Base-by-base conservation (phyloP, 2,888 invertebrate genomes). In the Netelia inedita region DNA sequence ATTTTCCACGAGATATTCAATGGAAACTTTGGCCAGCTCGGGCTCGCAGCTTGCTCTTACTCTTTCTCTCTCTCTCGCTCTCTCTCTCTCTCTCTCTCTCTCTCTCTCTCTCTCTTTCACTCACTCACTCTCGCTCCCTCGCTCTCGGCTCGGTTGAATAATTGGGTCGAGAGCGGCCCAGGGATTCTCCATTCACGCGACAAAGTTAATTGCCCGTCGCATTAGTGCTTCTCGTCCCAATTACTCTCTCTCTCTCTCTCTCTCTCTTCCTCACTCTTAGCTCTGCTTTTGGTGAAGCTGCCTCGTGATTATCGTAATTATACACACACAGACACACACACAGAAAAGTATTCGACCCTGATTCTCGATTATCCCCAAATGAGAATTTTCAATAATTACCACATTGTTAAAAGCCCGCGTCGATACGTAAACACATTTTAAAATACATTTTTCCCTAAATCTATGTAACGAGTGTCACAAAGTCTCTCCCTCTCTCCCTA, bases 121-220 rank as follows among this genome's bases (percentile, higher is more conserved):
- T 28, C 23, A 23, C 66, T 43, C n/a, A 59, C 46, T 68, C 76
- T 28, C 28, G 28, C 5, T 28, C 28, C 28, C 28, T 28, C 28
- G 82, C 82, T 72, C 76, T 73, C 66, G 28, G 63, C 74, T 82
- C 78, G 85, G 79, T 82, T 82, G 82, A 85, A 85, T 85, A 85
- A 85, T 85, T 79, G 85, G 81, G 78, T 79, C 79, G 79, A 79
- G 79, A 78, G 66, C 72, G 83, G 65, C 74, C 69, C 46, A 73
- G 75, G 85, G 79, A 85, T 85, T 85, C 82, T 82, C 85, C 74
- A 85, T 85, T 85, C 85, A 82, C 85, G 85, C 85, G 85, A 85
- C 85, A 85, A 85, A 85, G 85, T 85, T 85, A 85, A 85, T 85
- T 85, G 82, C 85, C 85, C 82, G 82, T 85, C 82, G 85, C 85